phyloP scores from a whole-genome alignment of 2,113 vertebrate species.

The Peucedramus taeniatus region DNA sequence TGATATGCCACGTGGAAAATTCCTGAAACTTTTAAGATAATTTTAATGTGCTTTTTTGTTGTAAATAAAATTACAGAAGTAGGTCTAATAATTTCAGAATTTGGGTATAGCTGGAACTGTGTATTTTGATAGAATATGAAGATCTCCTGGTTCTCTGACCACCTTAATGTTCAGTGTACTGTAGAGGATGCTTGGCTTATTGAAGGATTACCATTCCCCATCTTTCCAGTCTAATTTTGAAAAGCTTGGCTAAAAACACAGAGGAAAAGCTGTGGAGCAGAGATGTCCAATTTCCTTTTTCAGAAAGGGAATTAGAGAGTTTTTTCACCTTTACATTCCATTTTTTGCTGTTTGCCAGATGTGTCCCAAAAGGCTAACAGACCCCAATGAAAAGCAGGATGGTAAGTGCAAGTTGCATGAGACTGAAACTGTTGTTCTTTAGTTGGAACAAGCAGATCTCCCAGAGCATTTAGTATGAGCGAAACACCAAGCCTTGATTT shows the following conservation, averaged over 20 bases:
- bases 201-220: neutral
- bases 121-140: neutral
- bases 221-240: neutral
- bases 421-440: neutral
- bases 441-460: neutral
- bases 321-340: neutral
- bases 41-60: neutral
- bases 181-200: neutral
- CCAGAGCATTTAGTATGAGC: accelerated
- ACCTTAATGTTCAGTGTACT: neutral
- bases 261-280: neutral
- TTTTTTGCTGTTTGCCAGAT: neutral
- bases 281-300: neutral
- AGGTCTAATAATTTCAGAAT: neutral
- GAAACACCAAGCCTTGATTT: neutral
- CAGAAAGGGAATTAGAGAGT: neutral
- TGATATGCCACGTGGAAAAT: neutral
- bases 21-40: neutral
- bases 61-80: neutral
- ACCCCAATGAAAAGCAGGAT: neutral
- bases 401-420: neutral
- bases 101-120: neutral
- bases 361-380: neutral
- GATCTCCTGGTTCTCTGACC: neutral
- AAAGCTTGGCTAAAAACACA: neutral